Percentiles rank a stretch among this genome's conserved stretches.
Evolutionary conservation across 1,140 invertebrate species (phyloP).

Genomic region (Eurosta solidaginis): DNA sequence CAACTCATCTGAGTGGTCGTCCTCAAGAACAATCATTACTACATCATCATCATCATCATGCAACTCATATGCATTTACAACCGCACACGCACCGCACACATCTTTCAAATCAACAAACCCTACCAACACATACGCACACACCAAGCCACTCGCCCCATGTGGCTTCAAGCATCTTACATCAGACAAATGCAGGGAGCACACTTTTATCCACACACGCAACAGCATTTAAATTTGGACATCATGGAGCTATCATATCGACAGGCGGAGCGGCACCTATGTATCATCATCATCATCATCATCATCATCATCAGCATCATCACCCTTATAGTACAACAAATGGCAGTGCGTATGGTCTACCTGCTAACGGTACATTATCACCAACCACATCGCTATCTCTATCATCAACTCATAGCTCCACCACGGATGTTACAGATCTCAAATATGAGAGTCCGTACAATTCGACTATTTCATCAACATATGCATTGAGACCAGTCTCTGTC

Average conservation of each 20-base stretch:
- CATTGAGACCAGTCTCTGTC: conserved; percentile 45
- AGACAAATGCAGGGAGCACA: conserved; percentile 33
- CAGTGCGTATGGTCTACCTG: conserved; percentile 14
- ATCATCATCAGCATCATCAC: too few relatives aligned
- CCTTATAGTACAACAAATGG: neutral
- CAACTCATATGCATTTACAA: conserved; percentile 18
- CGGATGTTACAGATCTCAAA: conserved; percentile 46
- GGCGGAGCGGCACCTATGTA: conserved; percentile 39
- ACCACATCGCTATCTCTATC: conserved; percentile 1
- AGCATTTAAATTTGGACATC: conserved; percentile 53
- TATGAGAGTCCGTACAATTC: conserved; percentile 55
- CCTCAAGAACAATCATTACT: conserved; percentile 33
- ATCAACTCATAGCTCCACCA: conserved; percentile 15
- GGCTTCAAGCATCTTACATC: conserved; percentile 36
- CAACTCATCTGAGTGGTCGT: conserved; percentile 28
- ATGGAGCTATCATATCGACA: conserved; percentile 51
- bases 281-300: conserved; percentile 27
- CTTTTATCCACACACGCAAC: conserved; percentile 22
- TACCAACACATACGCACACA: conserved; percentile 39
- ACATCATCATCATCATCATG: conserved; percentile 23
- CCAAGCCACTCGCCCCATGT: conserved; percentile 40
- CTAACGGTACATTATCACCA: neutral
- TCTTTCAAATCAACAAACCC: conserved; percentile 38
- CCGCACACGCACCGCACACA: conserved; percentile 39
- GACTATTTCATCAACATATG: conserved; percentile 53